Evolutionary conservation across 2,797 vertebrate genomes (phyloP).

Genomic region (Helostoma temminkii): DNA sequence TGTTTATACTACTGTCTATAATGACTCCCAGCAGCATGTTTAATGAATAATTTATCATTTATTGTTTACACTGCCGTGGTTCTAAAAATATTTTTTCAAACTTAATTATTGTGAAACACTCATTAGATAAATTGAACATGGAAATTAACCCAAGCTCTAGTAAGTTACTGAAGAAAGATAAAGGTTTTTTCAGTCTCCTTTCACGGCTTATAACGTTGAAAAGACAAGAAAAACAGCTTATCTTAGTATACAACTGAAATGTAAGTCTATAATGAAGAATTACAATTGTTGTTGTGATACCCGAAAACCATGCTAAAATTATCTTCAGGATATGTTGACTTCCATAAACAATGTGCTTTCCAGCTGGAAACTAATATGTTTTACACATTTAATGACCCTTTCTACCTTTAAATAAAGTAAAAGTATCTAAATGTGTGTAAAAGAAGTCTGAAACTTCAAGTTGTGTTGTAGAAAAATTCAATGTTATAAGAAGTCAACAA

Average conservation of each 20-base stretch:
- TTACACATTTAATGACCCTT: too few species aligned
- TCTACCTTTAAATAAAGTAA: too few species aligned
- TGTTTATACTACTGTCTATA: background rate
- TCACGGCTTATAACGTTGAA: background rate
- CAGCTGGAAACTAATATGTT: background rate
- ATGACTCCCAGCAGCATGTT: background rate
- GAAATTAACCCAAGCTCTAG: background rate
- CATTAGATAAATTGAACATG: conserved; percentile 9
- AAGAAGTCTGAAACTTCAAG: too few species aligned
- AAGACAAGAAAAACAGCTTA: background rate
- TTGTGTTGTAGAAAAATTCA: too few species aligned
- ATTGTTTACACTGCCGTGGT: background rate
- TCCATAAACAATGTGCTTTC: too few species aligned
- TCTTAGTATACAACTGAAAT: conserved; percentile 5
- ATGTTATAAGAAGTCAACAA: too few species aligned
- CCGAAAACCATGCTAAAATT: background rate
- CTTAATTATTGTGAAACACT: conserved; percentile 13
- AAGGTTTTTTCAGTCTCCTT: too few species aligned
- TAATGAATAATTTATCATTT: background rate
- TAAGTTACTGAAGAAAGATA: background rate
- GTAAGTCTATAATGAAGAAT: background rate
- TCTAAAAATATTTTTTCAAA: background rate
- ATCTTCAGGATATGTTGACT: too few species aligned
- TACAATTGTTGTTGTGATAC: background rate
- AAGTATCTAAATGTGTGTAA: too few species aligned